phyloP scores from a whole-genome alignment of 2,113 vertebrate genomes.

The Chitala chitala region DNA sequence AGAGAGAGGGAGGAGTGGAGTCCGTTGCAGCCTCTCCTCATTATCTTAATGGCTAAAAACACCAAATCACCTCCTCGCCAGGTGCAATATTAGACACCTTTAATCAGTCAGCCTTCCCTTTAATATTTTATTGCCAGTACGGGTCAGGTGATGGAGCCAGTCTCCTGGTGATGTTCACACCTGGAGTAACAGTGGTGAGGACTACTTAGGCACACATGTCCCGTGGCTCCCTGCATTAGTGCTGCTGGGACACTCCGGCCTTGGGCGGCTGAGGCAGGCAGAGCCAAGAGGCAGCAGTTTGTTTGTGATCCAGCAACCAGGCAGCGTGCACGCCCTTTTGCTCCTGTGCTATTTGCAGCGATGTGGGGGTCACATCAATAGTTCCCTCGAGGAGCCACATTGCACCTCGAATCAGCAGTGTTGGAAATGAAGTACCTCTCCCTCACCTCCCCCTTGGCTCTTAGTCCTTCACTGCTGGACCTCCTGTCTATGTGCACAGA shows the following conservation, averaged over 20 bases:
- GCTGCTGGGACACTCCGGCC: neutral
- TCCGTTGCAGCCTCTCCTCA: neutral
- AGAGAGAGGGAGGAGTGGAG: no score
- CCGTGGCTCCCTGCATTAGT: neutral
- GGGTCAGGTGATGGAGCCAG: neutral
- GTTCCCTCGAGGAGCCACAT: neutral
- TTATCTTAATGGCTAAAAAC: neutral
- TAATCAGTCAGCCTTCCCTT: neutral
- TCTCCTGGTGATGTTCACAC: neutral
- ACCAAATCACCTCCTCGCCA: neutral
- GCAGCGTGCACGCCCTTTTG: neutral
- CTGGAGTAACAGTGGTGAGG: neutral
- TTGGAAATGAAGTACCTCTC: slow-evolving; percentile 30
- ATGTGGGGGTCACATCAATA: slow-evolving; percentile 6
- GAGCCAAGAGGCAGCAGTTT: slow-evolving; percentile 10
- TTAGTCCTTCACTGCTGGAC: neutral
- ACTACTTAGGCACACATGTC: neutral
- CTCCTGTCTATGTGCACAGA: neutral
- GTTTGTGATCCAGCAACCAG: neutral
- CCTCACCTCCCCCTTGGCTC: slow-evolving; percentile 9
- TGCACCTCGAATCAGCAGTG: slow-evolving; percentile 16
- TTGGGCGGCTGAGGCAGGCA: neutral
- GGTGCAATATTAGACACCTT: no score
- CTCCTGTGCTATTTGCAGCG: slow-evolving; percentile 9
- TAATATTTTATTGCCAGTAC: neutral